A percentile compares a stretch with the other conserved stretches of the same genome.
These are phyloP conservation scores for Pontoporia blainvillei DNA, from an alignment of 2,113 vertebrate genomes.

Conservation along the genomic window DNA sequence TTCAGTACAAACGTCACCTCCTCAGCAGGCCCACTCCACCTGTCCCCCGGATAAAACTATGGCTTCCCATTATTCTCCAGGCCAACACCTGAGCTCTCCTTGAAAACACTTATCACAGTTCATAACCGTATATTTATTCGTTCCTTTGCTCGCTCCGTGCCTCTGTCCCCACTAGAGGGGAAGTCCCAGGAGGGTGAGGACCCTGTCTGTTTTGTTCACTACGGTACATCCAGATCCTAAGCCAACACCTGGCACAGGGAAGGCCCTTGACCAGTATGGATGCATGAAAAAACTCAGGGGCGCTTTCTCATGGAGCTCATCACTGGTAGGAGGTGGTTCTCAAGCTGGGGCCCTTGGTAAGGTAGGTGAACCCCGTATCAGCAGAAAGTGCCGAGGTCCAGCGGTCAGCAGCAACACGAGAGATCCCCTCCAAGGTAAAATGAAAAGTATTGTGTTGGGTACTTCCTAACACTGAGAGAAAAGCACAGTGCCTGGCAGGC, in stretches of 20 bases:
- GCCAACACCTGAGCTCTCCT: not conserved
- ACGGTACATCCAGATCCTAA: not conserved
- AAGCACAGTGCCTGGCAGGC: not conserved
- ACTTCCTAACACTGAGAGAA: not conserved
- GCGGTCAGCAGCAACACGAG: not conserved
- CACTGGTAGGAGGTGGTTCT: not conserved
- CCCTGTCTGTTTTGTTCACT: not conserved
- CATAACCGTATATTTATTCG: too few species aligned
- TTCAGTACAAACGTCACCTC: not conserved
- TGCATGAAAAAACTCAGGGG: not conserved
- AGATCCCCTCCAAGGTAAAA: not conserved
- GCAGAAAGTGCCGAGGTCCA: not conserved
- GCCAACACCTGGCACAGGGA: not conserved
- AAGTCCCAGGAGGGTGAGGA: not conserved
- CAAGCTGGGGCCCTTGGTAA: too few species aligned
- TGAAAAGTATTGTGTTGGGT: accelerated
- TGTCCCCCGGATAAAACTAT: not conserved
- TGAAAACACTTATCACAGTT: not conserved
- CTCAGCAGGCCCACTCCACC: not conserved
- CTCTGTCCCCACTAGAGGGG: not conserved
- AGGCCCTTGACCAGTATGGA: not conserved
- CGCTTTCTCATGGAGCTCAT: not conserved
- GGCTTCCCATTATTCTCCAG: not conserved
- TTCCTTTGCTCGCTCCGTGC: not conserved
- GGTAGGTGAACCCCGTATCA: accelerated